A percentile compares a stretch with the other conserved stretches of the same genome.
Evolutionary conservation across 2,113 vertebrate species (phyloP).

Genomic region (Coracopsis vasa): DNA sequence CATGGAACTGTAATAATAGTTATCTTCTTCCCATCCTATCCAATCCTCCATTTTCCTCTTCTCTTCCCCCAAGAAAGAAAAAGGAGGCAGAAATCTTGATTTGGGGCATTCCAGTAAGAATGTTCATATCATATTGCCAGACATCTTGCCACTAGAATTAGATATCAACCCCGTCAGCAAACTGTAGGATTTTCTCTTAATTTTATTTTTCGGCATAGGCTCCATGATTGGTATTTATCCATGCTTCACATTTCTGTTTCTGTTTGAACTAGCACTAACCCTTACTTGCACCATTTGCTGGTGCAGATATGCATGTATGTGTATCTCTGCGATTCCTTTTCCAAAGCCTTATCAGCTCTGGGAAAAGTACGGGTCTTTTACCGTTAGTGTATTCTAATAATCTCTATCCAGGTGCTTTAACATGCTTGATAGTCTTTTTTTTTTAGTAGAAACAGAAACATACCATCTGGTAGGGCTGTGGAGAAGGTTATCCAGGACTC

Average conservation of each 20-base stretch:
- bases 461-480: neutral
- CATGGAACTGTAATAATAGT: neutral
- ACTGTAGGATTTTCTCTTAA: neutral
- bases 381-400: neutral
- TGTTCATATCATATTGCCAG: neutral
- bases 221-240: neutral
- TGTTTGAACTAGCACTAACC: neutral
- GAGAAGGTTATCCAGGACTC: neutral
- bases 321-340: neutral
- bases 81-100: neutral
- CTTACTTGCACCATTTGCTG: rapidly evolving
- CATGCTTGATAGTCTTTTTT: neutral
- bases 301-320: neutral
- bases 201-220: neutral
- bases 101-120: neutral
- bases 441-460: neutral
- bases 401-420: neutral
- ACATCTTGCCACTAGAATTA: neutral
- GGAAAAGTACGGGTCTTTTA: neutral
- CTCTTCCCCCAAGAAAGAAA: neutral
- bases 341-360: neutral
- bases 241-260: neutral
- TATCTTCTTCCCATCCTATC: neutral
- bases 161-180: neutral
- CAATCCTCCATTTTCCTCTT: neutral